Conservation (phyloP, 2,888 invertebrate genomes). For the Nephrocerus scutellatus region DNA sequence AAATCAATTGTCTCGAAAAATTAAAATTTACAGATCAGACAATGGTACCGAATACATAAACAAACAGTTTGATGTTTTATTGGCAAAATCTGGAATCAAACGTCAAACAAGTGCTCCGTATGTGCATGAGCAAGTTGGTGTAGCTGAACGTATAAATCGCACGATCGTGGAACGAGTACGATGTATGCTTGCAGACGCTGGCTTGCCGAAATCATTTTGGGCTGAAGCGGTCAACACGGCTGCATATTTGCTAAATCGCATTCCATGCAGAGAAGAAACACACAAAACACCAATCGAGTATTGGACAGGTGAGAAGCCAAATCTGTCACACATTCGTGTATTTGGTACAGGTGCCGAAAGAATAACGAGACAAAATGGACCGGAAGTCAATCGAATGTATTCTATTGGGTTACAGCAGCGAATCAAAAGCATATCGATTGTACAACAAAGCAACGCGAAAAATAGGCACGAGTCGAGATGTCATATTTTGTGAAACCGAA, state of each 20-base stretch:
- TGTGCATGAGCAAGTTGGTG: slow-evolving; percentile 25
- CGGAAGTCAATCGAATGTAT: slow-evolving; percentile 8
- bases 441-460: too few relatives aligned
- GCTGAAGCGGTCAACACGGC: slow-evolving; percentile 3
- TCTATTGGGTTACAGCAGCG: too few relatives aligned
- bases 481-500: too few relatives aligned
- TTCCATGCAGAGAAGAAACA: background rate
- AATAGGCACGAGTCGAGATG: too few relatives aligned
- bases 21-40: background rate
- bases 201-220: slow-evolving; percentile 1
- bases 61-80: slow-evolving; percentile 14
- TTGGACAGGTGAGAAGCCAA: background rate
- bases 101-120: slow-evolving; percentile 23
- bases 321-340: slow-evolving; percentile 5
- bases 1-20: background rate
- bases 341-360: slow-evolving; percentile 14
- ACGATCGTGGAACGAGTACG: slow-evolving; percentile 20
- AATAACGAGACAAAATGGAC: slow-evolving; percentile 7
- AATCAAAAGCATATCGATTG: slow-evolving; percentile 1
- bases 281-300: background rate
- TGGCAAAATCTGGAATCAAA: slow-evolving; percentile 19
- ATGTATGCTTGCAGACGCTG: slow-evolving; percentile 19
- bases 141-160: slow-evolving; percentile 21
- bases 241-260: slow-evolving; percentile 9
- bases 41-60: slow-evolving; percentile 5